A percentile compares a stretch with the other conserved stretches of the same genome.
Conservation (phyloP, 2,888 invertebrate genomes). For the Lithosia quadra region DNA sequence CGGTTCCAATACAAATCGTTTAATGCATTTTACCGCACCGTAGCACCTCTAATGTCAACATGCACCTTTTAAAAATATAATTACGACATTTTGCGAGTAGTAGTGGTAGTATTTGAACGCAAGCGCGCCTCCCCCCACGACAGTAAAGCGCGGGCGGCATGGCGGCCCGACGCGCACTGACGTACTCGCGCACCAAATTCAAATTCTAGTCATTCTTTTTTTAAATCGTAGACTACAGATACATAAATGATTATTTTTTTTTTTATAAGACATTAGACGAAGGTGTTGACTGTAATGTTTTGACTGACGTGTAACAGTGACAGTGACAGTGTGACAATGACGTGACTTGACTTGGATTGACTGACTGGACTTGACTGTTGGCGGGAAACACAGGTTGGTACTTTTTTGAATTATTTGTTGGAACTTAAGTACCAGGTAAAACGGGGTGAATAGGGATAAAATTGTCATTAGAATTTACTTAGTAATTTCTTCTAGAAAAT, state of each 20-base stretch:
- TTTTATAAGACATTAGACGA: constrained; percentile 54
- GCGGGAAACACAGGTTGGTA: constrained; percentile 52
- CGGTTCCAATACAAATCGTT: constrained; percentile 57
- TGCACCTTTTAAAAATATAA: constrained; percentile 54
- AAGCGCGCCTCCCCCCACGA: constrained; percentile 54
- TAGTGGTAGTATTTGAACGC: constrained; percentile 81
- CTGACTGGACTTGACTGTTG: constrained; percentile 46
- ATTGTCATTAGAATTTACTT: too few relatives aligned
- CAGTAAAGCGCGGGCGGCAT: constrained; percentile 77
- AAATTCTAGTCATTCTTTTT: constrained; percentile 73
- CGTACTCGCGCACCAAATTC: constrained; percentile 68
- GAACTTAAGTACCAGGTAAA: neutral
- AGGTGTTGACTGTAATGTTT: constrained; percentile 54
- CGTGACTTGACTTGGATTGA: constrained; percentile 59
- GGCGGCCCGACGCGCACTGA: constrained; percentile 70
- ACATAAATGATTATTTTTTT: constrained; percentile 44
- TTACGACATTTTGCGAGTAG: constrained; percentile 67
- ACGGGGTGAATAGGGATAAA: too few relatives aligned
- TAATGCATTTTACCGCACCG: constrained; percentile 56
- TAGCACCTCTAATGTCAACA: constrained; percentile 63
- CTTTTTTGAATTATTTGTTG: constrained; percentile 23
- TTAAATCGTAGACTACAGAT: constrained; percentile 40
- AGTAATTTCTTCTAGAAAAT: too few relatives aligned
- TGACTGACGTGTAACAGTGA: constrained; percentile 50
- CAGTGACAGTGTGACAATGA: constrained; percentile 55